These are phyloP conservation scores for Sebastes goodei DNA, from an alignment of 2,797 vertebrate genomes.

Conservation along the genomic window DNA sequence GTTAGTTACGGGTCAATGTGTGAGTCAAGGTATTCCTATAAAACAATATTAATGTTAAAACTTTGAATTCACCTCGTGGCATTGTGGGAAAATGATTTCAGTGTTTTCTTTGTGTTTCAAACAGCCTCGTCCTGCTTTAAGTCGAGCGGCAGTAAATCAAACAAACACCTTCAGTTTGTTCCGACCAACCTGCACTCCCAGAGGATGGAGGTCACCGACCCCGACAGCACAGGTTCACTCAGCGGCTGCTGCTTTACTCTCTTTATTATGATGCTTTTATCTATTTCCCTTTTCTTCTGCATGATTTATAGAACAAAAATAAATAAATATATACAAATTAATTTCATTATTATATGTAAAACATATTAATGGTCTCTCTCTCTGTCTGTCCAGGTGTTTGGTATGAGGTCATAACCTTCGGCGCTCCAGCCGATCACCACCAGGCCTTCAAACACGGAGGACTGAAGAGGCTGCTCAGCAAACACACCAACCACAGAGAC, in stretches of 20 bases:
- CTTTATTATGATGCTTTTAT: too few species aligned
- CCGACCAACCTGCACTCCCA: conserved; percentile 95
- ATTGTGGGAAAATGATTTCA: neutral
- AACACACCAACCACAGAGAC: conserved; percentile 1
- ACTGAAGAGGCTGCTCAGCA: conserved; percentile 83
- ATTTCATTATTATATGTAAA: too few species aligned
- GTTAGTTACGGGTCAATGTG: too few species aligned
- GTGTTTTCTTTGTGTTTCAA: neutral
- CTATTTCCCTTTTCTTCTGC: too few species aligned
- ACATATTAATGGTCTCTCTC: neutral
- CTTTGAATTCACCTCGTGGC: too few species aligned
- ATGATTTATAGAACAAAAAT: too few species aligned
- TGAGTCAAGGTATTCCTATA: too few species aligned
- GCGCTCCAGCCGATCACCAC: conserved; percentile 89
- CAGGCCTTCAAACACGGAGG: conserved; percentile 91
- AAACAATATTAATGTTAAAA: too few species aligned
- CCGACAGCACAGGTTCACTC: conserved; percentile 80
- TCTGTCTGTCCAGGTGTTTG: conserved; percentile 41
- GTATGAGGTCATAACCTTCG: conserved; percentile 91
- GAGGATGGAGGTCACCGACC: conserved; percentile 90
- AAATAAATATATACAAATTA: too few species aligned
- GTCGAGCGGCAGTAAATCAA: conserved; percentile 90
- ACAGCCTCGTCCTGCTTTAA: conserved; percentile 86
- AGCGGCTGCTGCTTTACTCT: too few species aligned
- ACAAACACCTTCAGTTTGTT: conserved; percentile 93